Conservation (phyloP, 1,140 invertebrate genomes). For the Lasioglossum baleicum region DNA sequence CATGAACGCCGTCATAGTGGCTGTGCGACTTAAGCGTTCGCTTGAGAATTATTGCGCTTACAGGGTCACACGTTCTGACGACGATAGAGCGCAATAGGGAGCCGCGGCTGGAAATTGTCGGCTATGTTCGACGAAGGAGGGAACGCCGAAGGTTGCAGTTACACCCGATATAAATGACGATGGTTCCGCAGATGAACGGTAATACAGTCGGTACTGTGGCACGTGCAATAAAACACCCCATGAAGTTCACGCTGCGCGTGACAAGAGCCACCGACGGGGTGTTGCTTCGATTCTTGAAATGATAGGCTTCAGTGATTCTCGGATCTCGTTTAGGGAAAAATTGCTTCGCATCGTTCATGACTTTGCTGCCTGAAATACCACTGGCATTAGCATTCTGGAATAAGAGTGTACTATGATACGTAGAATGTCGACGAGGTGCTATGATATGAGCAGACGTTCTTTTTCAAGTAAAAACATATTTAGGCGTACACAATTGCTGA, state of each 20-base stretch:
- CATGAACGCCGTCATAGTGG: constrained; percentile 55
- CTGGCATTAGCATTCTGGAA: no score
- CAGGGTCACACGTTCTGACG: constrained; percentile 31
- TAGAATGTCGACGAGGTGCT: no score
- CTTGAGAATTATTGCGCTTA: constrained; percentile 34
- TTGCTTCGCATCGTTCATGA: no score
- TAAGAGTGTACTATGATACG: no score
- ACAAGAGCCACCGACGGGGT: neutral
- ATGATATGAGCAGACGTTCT: no score
- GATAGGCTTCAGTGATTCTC: neutral
- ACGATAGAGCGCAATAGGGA: constrained; percentile 25
- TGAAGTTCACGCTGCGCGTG: constrained; percentile 8
- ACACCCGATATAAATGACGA: constrained; percentile 28
- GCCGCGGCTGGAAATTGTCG: constrained; percentile 21
- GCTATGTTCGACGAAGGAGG: constrained; percentile 4
- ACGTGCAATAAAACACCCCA: constrained; percentile 1
- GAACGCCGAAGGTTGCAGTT: constrained; percentile 21
- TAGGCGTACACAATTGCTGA: no score
- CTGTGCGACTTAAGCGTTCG: neutral
- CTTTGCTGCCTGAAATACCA: no score
- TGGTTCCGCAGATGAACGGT: constrained; percentile 12
- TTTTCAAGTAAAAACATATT: no score
- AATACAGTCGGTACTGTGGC: constrained; percentile 12
- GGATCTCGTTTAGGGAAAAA: no score
- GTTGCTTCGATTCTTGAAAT: neutral